Conservation (phyloP, 2,888 invertebrate species). For the Steinernema scapterisci region DNA sequence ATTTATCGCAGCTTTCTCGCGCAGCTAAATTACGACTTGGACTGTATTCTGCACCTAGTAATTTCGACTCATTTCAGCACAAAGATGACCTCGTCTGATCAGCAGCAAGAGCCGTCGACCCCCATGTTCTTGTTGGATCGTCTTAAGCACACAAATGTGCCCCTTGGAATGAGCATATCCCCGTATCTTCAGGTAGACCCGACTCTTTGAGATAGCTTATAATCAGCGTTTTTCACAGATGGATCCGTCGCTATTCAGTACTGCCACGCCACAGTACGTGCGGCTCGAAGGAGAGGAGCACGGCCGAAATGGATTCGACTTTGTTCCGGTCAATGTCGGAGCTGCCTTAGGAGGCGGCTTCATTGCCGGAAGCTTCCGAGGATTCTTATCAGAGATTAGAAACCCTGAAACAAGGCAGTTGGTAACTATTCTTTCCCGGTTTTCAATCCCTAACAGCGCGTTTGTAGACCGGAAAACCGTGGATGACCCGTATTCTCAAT, state of each 20-base stretch:
- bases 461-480: slow-evolving; percentile 52
- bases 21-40: not conserved
- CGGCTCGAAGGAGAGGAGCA: slow-evolving; percentile 61
- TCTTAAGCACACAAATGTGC: slow-evolving; percentile 61
- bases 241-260: slow-evolving; percentile 63
- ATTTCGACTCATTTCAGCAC: not conserved
- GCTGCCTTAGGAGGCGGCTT: slow-evolving; percentile 62
- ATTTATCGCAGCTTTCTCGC: too few species aligned
- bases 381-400: slow-evolving; percentile 59
- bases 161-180: slow-evolving; percentile 61
- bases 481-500: slow-evolving; percentile 64
- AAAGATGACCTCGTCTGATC: slow-evolving; percentile 3
- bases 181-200: slow-evolving; percentile 53
- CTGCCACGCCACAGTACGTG: slow-evolving; percentile 61
- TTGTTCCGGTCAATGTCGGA: slow-evolving; percentile 65
- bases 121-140: slow-evolving; percentile 60
- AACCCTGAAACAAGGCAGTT: slow-evolving; percentile 61
- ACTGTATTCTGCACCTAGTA: not conserved
- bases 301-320: slow-evolving; percentile 63
- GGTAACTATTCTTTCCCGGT: slow-evolving; percentile 39
- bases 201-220: too few species aligned
- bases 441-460: not conserved
- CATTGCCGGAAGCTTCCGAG: slow-evolving; percentile 57
- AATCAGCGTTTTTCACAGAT: slow-evolving; percentile 52
- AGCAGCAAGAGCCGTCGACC: slow-evolving; percentile 30